Base-by-base conservation (phyloP, 2,113 vertebrate genomes). In the Tragelaphus imberbis region DNA sequence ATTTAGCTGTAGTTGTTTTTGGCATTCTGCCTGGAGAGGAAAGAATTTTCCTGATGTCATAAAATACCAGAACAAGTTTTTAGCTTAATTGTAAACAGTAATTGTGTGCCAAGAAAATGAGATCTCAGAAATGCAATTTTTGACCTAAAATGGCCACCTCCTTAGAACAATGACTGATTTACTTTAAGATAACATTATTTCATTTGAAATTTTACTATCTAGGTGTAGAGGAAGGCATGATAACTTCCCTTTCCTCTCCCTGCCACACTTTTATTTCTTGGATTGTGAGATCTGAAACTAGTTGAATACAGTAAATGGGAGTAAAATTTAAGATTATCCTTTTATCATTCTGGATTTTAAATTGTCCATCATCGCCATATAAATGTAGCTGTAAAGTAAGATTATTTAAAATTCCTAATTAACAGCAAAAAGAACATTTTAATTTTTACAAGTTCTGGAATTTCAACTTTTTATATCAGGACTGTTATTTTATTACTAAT, bases 11-110 rank as follows among this genome's bases (percentile, higher is more conserved):
- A 96, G 99, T 98, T 98, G 98, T 98, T 97, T 97, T 98, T 99
- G 98, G 99, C 98, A 96, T 98, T 88, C 53, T 95, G 98, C 98
- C 99, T 98, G 58, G 98, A 98, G 98, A 98, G 98, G 98, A 99
- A 99, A 98, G 98, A 99, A 99, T 99, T 98, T 99, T 98, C 98
- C 98, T 99, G 99, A 99, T 99, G 99, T 99, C 98, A 99, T 98
- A 95, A 99, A 99, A 99, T 99, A 98, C 99, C 99, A 99, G 98
- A 97, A 96, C 97, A 98, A 98, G 98, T 98, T 99, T 99, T 99
- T 98, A 98, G 97, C 97, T 98, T 98, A 98, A 99, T 98, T 99
- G 98, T 99, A 99, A 98, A 98, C 98, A 99, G 97, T 98, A 98
- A 98, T 98, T 98, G 97, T 97, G 92, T 98, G 98, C 99, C 98